Conservation (phyloP, 2,113 vertebrate genomes). For the Bos indicus region DNA sequence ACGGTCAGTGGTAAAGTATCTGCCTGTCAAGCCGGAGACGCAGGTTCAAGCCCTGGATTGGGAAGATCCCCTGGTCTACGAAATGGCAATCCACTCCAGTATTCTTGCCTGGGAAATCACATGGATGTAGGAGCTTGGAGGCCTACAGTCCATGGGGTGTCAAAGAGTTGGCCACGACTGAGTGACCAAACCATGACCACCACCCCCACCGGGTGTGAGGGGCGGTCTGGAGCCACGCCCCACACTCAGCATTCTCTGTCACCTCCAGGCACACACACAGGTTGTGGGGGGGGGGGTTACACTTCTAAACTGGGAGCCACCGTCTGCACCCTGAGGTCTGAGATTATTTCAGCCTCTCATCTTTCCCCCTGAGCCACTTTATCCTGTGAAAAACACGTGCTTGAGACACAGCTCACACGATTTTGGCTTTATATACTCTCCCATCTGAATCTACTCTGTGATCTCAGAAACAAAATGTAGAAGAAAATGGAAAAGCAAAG, state of each 20-base stretch:
- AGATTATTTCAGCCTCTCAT: neutral
- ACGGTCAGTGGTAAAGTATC: neutral
- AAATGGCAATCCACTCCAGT: neutral
- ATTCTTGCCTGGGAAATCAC: neutral
- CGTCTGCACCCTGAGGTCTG: neutral
- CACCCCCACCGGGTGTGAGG: neutral
- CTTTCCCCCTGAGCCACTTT: neutral
- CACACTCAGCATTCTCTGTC: neutral
- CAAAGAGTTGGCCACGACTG: neutral
- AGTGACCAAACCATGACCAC: neutral
- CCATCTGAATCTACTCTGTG: neutral
- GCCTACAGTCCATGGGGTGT: neutral
- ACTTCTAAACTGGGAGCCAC: accelerated
- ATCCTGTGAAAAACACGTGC: neutral
- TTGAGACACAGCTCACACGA: neutral
- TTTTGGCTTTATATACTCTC: neutral
- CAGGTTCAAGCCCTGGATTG: neutral
- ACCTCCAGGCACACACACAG: accelerated
- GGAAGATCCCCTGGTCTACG: neutral
- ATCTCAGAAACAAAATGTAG: neutral
- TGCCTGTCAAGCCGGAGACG: neutral
- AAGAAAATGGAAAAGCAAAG: neutral
- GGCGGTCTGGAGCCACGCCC: neutral
- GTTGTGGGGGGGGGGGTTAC: too few species aligned
- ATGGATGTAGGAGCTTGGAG: neutral